These are phyloP conservation scores for Panopea generosa DNA, from an alignment of 2,888 invertebrate genomes.

Conservation along the genomic window DNA sequence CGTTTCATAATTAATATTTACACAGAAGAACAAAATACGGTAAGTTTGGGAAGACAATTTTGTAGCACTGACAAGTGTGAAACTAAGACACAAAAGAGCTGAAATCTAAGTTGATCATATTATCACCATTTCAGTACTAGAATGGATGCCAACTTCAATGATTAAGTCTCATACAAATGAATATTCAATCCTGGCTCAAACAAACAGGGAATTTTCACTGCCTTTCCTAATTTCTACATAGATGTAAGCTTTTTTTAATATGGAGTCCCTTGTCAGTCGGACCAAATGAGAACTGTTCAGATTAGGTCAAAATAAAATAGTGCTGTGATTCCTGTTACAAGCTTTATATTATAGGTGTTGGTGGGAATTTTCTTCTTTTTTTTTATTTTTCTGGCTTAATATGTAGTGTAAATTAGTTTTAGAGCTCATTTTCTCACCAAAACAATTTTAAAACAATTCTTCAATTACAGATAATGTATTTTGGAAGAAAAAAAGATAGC, in stretches of 20 bases:
- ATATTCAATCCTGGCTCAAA: constrained; percentile 53
- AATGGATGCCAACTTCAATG: constrained; percentile 53
- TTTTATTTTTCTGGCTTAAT: too few species aligned
- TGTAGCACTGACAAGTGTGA: constrained; percentile 41
- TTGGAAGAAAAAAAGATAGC: too few species aligned
- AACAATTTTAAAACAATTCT: too few species aligned
- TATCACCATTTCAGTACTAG: constrained; percentile 52
- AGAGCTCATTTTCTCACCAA: too few species aligned
- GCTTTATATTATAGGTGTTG: too few species aligned
- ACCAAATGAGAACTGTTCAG: background rate
- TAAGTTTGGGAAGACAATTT: background rate
- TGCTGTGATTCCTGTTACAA: too few species aligned
- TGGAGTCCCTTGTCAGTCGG: background rate
- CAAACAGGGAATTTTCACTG: constrained; percentile 11
- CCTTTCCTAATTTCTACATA: background rate
- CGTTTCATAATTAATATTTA: too few species aligned
- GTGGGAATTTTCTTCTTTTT: too few species aligned
- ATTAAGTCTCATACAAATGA: constrained; percentile 25
- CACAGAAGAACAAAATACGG: too few species aligned
- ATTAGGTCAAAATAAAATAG: too few species aligned
- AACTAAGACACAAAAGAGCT: constrained; percentile 56
- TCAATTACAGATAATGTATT: too few species aligned
- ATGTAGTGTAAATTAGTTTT: too few species aligned
- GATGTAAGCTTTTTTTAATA: constrained; percentile 15
- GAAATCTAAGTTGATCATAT: constrained; percentile 52